Base-by-base conservation (phyloP, 2,888 invertebrate species). In the Aphelenchoides bicaudatus region DNA sequence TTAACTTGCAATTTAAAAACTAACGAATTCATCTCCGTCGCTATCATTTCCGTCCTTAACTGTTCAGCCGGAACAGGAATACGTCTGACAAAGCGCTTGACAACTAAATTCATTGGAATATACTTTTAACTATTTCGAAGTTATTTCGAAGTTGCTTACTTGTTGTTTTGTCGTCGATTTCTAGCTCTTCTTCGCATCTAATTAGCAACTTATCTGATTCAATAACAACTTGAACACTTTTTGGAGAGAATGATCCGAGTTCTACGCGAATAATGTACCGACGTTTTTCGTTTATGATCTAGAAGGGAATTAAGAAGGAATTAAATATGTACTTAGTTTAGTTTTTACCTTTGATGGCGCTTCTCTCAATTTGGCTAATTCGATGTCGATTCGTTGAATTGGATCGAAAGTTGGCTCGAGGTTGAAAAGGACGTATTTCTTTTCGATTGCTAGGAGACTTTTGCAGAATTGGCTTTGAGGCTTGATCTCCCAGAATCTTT, bases 211-310 rank as follows among this genome's bases (percentile, higher is more conserved):
- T 43, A n/a, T 43, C 43, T 25, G 43, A 10, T n/a, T 43, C 43
- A 25, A 43, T 25, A n/a, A 43, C 46, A 29, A 43, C 43, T 6
- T 8, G 10, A 25, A 43, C 25, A n/a, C 43, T 43, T 25, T 43
- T 25, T 25, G 43, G 43, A 10, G 21, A 25, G 23, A 43, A 43
- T 19, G 43, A 21, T 10, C 43, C 43, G 21, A 43, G 25, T n/a
- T 43, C 43, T 8, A 43, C 43, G 28, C 39, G 19, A 21, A 54
- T 46, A 31, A 54, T 39, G 30, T 39, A 54, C 5, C 54, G 54
- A 19, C 54, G 54, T 13, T 31, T 28, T 59, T 59, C 59, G 37
- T 50, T 58, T 29, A 59, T 59, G 6, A 59, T 48, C 59, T 59
- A 29, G 37, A 55, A 51, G 25, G 37, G 30, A 39, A 10, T 52